phyloP scores from a whole-genome alignment of 2,113 vertebrate genomes.

The Gadus macrocephalus region DNA sequence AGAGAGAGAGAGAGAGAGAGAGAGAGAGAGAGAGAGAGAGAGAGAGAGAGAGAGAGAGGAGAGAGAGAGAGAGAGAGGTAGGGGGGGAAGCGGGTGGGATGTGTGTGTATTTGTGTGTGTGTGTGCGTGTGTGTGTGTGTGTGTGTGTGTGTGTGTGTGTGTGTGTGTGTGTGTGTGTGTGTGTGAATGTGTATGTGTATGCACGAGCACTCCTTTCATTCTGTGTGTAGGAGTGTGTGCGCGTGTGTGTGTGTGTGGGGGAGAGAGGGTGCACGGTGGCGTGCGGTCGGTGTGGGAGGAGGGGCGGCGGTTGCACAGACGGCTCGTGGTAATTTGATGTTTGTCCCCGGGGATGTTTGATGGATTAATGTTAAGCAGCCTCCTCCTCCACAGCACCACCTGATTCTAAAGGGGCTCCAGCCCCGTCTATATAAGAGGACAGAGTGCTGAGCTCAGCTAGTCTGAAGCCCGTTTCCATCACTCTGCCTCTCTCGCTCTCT shows the following conservation, averaged over 20 bases:
- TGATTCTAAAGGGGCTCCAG: conserved; percentile 59
- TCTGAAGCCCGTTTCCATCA: conserved; percentile 37
- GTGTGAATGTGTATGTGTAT: conserved; percentile 10
- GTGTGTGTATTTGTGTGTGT: conserved; percentile 27
- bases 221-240: neutral
- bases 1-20: conserved; percentile 34
- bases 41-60: conserved; percentile 25
- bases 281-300: conserved; percentile 22
- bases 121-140: conserved; percentile 28
- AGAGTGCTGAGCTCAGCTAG: conserved; percentile 66
- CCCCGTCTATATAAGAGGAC: conserved; percentile 56
- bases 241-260: conserved; percentile 8
- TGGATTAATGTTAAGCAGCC: conserved; percentile 69
- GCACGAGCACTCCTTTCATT: neutral
- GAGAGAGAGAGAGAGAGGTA: conserved; percentile 9
- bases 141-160: conserved; percentile 28
- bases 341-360: conserved; percentile 67
- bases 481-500: conserved; percentile 10
- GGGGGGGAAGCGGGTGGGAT: conserved; percentile 27
- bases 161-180: conserved; percentile 12
- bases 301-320: conserved; percentile 50
- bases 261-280: conserved; percentile 4
- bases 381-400: conserved; percentile 61
- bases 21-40: conserved; percentile 35
- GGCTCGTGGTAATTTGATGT: conserved; percentile 66